These are phyloP conservation scores for Xestia ashworthii DNA, from an alignment of 2,888 invertebrate genomes.

Conservation along the genomic window DNA sequence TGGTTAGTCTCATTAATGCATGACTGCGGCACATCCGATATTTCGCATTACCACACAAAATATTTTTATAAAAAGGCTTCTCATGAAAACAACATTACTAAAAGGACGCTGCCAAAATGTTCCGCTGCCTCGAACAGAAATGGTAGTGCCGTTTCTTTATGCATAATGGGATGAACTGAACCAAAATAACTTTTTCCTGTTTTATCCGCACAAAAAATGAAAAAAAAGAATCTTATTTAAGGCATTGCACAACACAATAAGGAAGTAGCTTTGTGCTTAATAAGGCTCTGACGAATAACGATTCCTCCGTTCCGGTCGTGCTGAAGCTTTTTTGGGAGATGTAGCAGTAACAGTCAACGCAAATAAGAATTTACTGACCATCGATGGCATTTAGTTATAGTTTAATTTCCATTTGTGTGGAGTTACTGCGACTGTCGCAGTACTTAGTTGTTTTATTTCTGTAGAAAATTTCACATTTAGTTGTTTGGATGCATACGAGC, in stretches of 20 bases:
- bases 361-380: slow-evolving; percentile 11
- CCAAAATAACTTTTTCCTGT: slow-evolving; percentile 51
- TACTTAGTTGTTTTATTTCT: background rate
- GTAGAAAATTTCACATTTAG: background rate
- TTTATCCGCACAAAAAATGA: slow-evolving; percentile 24
- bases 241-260: slow-evolving; percentile 17
- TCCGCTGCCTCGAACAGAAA: slow-evolving; percentile 37
- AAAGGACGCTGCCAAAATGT: slow-evolving; percentile 48
- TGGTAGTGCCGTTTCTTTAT: slow-evolving; percentile 47
- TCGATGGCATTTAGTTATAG: background rate
- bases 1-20: slow-evolving; percentile 81
- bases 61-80: slow-evolving; percentile 43
- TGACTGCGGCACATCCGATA: slow-evolving; percentile 53
- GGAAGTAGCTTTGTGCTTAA: slow-evolving; percentile 33
- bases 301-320: background rate
- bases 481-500: background rate
- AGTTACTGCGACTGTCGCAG: background rate
- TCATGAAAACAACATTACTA: slow-evolving; percentile 52
- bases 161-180: slow-evolving; percentile 48
- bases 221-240: slow-evolving; percentile 44
- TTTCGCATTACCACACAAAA: slow-evolving; percentile 46
- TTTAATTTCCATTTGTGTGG: slow-evolving; percentile 18
- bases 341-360: background rate
- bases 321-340: slow-evolving; percentile 29
- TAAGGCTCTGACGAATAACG: slow-evolving; percentile 27